phyloP scores from a whole-genome alignment of 2,113 vertebrate species.

The Hemichromis elongatus region DNA sequence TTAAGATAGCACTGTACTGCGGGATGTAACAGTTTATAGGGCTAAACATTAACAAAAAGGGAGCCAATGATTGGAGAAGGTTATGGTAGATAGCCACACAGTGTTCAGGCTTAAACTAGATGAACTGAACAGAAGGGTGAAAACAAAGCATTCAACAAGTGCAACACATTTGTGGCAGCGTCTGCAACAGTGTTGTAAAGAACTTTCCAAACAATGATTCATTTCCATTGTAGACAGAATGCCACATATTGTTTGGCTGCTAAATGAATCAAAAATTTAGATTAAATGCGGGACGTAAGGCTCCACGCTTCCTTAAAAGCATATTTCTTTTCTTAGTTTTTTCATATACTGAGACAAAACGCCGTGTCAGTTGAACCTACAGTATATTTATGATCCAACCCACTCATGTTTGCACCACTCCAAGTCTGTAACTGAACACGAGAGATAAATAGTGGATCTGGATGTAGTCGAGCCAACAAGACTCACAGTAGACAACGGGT shows the following conservation, averaged over 20 bases:
- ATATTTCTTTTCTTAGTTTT: fast-evolving
- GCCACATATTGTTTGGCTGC: background rate
- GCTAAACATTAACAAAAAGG: background rate
- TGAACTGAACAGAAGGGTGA: background rate
- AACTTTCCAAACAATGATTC: background rate
- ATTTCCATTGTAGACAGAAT: background rate
- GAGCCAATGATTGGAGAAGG: background rate
- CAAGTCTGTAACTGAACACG: background rate
- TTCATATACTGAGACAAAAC: background rate
- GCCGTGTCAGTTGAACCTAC: background rate
- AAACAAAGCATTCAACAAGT: background rate
- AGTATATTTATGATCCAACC: background rate
- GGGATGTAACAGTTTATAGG: background rate
- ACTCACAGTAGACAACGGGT: background rate
- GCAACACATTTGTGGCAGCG: background rate
- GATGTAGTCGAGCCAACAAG: background rate
- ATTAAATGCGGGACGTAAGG: background rate
- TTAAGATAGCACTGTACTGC: background rate
- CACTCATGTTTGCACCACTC: background rate
- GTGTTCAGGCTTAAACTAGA: background rate
- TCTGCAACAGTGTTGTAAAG: background rate
- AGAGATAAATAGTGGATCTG: background rate
- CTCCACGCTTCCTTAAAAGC: fast-evolving
- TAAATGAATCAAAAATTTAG: background rate
- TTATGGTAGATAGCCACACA: background rate